Base-by-base conservation (phyloP, 2,113 vertebrate species). In the Chaetura pelagica region DNA sequence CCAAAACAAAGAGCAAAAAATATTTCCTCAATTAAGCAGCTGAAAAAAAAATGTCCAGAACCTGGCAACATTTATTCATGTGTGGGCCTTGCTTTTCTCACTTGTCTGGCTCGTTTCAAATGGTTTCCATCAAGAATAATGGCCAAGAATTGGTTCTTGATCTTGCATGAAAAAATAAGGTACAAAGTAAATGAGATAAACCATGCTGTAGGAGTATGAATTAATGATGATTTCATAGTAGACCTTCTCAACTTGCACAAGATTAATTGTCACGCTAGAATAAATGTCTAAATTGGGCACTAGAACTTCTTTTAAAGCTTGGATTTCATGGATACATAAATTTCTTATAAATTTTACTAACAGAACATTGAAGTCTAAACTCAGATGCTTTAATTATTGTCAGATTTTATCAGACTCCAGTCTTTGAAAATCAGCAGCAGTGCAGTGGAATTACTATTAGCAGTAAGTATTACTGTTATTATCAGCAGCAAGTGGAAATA, bases 1-100 rank as follows among this genome's bases (percentile, higher is more conserved):
- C 64, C 6, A 2, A 89, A 92, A 93, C 89, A 94, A 92, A 95
- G 64, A 84, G 34, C 0, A 81, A 87, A 86, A 84, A 29, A 90
- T 30, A 87, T 64, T 90, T 94, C 73, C 80, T 95, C 90, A 94
- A 75, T 95, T 82, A 92, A 13, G 76, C 58, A 67, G 68, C 62
- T 78, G 79, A 73, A 79, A 77, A 73, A 79, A 77, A 81, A 72
- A 23, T 4, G 10, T 34, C 73, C 86, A 92, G 72, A 94, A 78
- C 40, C 58, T 96, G 94, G 92, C 95, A 95, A 54, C 52, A 8
- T 5, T 84, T 11, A 57, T 10, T 76, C 82, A 32, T 11, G 72
- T 81, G 85, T 34, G 69, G 57, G 86, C 62, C 49, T 79, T 24
- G 52, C 7, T 94, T 88, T 67, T 40, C 79, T 83, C 72, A 5